Conservation (phyloP, 2,797 vertebrate genomes). For the Poecilia gillii region DNA sequence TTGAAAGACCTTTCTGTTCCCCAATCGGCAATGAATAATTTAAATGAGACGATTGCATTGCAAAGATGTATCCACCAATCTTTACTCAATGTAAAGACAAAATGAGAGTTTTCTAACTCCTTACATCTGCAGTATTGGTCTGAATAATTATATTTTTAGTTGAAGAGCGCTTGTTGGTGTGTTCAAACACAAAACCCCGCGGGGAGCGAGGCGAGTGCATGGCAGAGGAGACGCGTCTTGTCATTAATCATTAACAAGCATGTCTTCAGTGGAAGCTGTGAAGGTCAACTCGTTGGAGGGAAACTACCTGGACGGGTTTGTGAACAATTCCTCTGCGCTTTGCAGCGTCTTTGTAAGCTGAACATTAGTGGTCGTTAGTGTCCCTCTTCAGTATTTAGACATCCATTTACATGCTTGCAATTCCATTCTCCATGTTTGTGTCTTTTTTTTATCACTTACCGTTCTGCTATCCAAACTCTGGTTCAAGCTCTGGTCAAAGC, state of each 20-base stretch:
- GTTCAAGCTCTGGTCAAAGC: conserved; percentile 18
- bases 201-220: neutral
- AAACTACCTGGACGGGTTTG: neutral
- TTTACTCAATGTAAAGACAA: neutral
- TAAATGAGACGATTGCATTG: neutral
- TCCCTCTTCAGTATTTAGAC: neutral
- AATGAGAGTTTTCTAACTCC: neutral
- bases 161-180: neutral
- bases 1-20: neutral
- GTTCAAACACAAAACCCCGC: neutral
- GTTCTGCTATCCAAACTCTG: conserved; percentile 9
- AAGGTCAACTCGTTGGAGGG: conserved; percentile 3
- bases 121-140: neutral
- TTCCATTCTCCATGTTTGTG: neutral
- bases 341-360: neutral
- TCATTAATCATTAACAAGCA: conserved; percentile 1
- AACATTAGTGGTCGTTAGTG: neutral
- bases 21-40: neutral
- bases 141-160: neutral
- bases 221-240: neutral
- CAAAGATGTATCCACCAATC: neutral
- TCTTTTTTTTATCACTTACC: neutral
- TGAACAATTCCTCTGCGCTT: neutral
- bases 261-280: neutral
- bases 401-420: conserved; percentile 3